Conservation (phyloP, 2,888 invertebrate genomes). For the Shargacucullia verbasci region DNA sequence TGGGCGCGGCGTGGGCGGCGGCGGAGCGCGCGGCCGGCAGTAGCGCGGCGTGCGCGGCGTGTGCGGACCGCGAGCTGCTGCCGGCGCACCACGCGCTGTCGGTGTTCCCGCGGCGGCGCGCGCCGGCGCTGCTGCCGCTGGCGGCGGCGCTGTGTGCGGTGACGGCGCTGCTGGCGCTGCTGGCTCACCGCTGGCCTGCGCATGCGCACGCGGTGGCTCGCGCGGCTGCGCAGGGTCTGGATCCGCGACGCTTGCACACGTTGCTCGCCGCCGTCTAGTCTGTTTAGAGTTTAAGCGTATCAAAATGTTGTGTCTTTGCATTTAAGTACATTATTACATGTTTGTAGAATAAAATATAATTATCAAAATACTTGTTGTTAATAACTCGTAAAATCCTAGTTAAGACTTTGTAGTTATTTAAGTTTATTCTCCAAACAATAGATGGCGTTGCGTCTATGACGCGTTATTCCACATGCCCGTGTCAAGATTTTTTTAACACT, state of each 20-base stretch:
- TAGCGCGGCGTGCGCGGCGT: conserved; percentile 96
- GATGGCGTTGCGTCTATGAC: too few relatives aligned
- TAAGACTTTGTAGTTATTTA: too few relatives aligned
- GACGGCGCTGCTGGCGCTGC: conserved; percentile 91
- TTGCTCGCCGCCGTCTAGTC: conserved; percentile 60
- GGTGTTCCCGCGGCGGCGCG: conserved; percentile 93
- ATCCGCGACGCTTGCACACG: conserved; percentile 60
- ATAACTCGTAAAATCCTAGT: too few relatives aligned
- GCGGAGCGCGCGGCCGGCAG: conserved; percentile 93
- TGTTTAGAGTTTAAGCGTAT: too few relatives aligned
- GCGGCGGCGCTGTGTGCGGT: conserved; percentile 93
- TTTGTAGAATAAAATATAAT: too few relatives aligned
- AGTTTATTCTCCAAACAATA: too few relatives aligned
- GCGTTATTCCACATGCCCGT: too few relatives aligned
- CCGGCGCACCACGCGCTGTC: conserved; percentile 96
- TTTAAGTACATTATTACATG: too few relatives aligned
- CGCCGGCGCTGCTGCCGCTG: conserved; percentile 96
- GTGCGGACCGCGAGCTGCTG: conserved; percentile 93
- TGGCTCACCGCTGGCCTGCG: conserved; percentile 70
- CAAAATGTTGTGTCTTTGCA: too few relatives aligned
- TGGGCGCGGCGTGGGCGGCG: conserved; percentile 96
- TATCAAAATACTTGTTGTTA: too few relatives aligned
- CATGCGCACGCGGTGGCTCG: conserved; percentile 60
- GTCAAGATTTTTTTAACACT: too few relatives aligned
- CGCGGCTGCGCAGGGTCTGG: conserved; percentile 56